phyloP scores from a whole-genome alignment of 2,888 invertebrate species.

The Julus scanicus region DNA sequence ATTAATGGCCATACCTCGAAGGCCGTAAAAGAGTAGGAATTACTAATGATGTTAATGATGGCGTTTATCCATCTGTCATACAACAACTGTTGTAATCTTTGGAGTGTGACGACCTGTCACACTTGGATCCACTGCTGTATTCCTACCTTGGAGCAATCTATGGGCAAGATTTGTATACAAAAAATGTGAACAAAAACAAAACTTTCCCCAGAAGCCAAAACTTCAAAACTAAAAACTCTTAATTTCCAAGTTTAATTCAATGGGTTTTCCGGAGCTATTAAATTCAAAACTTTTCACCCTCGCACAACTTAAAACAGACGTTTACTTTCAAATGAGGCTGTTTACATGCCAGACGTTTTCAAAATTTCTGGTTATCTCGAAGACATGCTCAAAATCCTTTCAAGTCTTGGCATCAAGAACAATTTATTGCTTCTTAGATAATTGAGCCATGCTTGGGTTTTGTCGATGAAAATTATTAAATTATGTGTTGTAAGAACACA shows the following conservation, averaged over 20 bases:
- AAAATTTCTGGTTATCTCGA: not conserved
- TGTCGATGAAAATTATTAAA: slow-evolving; percentile 3
- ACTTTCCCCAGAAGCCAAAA: too few relatives aligned
- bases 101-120: too few relatives aligned
- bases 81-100: not conserved
- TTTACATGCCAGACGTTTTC: not conserved
- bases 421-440: not conserved
- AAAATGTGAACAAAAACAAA: too few relatives aligned
- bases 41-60: not conserved
- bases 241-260: not conserved
- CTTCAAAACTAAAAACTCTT: not conserved
- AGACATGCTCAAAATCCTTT: not conserved
- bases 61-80: not conserved
- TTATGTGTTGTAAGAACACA: not conserved
- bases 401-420: not conserved
- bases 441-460: not conserved
- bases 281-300: not conserved
- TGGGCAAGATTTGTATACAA: too few relatives aligned
- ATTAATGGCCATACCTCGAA: not conserved
- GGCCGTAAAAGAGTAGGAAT: not conserved
- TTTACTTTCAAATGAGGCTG: not conserved
- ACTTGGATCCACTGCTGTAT: too few relatives aligned
- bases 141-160: too few relatives aligned
- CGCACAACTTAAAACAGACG: not conserved
- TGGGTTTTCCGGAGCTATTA: not conserved